phyloP scores from a whole-genome alignment of 1,140 invertebrate genomes.

The Aphaenogaster rudis region DNA sequence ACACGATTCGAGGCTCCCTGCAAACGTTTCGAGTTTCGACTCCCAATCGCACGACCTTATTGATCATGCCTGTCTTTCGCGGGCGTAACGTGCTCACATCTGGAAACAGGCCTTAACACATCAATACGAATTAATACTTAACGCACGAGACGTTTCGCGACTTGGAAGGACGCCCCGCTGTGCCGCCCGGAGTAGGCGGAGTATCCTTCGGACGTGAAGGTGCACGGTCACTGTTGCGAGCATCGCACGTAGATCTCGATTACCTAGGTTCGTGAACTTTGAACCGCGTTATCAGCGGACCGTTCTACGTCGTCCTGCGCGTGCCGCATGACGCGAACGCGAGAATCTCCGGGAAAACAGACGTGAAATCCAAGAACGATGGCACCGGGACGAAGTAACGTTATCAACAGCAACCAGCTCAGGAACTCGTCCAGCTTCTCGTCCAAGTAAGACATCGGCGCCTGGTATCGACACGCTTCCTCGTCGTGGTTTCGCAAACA shows the following conservation, averaged over 20 bases:
- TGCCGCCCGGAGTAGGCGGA: neutral
- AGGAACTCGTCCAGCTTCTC: conserved; percentile 73
- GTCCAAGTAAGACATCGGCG: conserved; percentile 71
- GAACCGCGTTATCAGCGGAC: conserved; percentile 24
- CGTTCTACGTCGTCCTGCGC: neutral
- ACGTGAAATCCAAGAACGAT: conserved; percentile 21
- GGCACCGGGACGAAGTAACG: conserved; percentile 73
- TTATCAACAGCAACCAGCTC: conserved; percentile 74
- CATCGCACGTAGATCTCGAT: neutral
- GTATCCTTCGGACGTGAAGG: neutral
- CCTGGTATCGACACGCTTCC: neutral
- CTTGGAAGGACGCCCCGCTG: neutral
- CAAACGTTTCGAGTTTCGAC: neutral
- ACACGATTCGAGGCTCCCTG: neutral
- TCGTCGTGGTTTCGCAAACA: neutral
- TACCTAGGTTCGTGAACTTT: conserved; percentile 59
- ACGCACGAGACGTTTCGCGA: neutral
- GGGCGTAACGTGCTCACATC: neutral
- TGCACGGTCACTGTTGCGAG: too few relatives aligned
- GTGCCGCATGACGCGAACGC: neutral
- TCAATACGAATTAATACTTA: neutral
- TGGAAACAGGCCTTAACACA: neutral
- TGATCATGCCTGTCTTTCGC: neutral
- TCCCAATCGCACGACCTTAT: neutral
- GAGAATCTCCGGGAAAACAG: neutral